These are phyloP conservation scores for Poecilia latipinna DNA, from an alignment of 2,113 vertebrate genomes.

Conservation along the genomic window DNA sequence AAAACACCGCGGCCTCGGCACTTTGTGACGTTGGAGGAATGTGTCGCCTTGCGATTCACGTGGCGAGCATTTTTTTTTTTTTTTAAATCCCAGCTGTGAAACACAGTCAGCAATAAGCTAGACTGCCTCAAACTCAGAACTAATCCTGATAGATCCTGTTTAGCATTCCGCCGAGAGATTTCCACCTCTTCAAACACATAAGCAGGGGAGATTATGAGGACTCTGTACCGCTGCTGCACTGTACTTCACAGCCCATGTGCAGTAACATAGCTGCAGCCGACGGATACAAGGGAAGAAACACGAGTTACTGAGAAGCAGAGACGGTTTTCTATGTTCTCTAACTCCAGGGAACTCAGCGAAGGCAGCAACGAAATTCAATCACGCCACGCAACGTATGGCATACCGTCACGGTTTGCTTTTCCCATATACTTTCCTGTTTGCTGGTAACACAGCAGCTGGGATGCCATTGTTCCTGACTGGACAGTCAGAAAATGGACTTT, in stretches of 20 bases:
- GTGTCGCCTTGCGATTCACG: slow-evolving; percentile 20
- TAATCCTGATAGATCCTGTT: slow-evolving; percentile 81
- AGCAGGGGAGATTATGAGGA: slow-evolving; percentile 61
- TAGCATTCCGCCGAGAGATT: slow-evolving; percentile 71
- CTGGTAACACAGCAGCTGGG: not conserved
- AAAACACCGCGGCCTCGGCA: not conserved
- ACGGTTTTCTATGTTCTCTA: slow-evolving; percentile 2
- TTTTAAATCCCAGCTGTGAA: slow-evolving; percentile 44
- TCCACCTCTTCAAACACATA: slow-evolving; percentile 74
- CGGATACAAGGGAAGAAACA: slow-evolving; percentile 4
- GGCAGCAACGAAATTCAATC: slow-evolving; percentile 31
- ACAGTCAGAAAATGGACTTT: slow-evolving; percentile 43
- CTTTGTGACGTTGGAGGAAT: slow-evolving; percentile 11
- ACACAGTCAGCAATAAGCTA: slow-evolving; percentile 69
- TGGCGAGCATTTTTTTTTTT: slow-evolving; percentile 33
- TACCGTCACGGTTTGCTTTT: slow-evolving; percentile 22
- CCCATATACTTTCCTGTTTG: slow-evolving; percentile 30
- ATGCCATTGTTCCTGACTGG: slow-evolving; percentile 43
- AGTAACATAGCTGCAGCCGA: slow-evolving; percentile 25
- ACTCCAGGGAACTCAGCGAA: slow-evolving; percentile 19
- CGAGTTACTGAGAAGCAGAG: slow-evolving; percentile 11
- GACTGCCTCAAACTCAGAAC: slow-evolving; percentile 63
- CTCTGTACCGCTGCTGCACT: slow-evolving; percentile 50
- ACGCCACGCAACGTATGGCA: not conserved
- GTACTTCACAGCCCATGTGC: slow-evolving; percentile 37